Evolutionary conservation across 2,888 invertebrate species (phyloP), one percentile per base, ranked within the genome.

Genomic region (Lysandra coridon): DNA sequence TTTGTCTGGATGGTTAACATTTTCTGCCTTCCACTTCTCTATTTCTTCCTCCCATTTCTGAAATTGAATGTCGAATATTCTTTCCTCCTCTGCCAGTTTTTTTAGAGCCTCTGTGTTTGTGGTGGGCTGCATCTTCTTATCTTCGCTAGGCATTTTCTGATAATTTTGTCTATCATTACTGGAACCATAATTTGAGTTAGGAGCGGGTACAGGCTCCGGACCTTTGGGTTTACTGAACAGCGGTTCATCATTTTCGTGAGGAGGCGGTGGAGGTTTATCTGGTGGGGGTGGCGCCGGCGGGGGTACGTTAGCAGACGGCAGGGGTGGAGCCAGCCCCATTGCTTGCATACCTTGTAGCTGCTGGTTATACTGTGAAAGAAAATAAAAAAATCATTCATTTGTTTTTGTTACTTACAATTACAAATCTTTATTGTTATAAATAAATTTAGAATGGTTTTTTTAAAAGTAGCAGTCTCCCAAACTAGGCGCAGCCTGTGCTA

Each of bases 41-140:
- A 98, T 98, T 88, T 98, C 98, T 83, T 97, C 96, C 90, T 98
- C 98, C 98, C 98, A 99, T 86, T 98, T 97, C 85, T 96, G 96
- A 88, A 98, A 98, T 89, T 98, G 98, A 81, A 97, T 96, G 87
- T 98, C 98, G 91, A 99, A 99, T 80, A 97, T 96, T 88, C 96
- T 96, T 90, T 98, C 98, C 85, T 98, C 97, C 83, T 94, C 95
- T n/a, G 92, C 91, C 40, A 94, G 86, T 83, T 92, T 92, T 80
- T 89, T 90, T 37, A 94, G 83, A 60, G 92, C 94, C 40, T 94
- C 94, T 53, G 86, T 84, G 84, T 92, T 91, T 53, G 87, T 87
- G 53, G 86, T 49, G 77, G 74, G 80, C n/a, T 30, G 78, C 33
- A 73, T 33, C 33, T 76, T 53, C 53, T 33, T 76, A 14, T 75